Percentiles rank a stretch among this genome's conserved stretches.
phyloP scores from a whole-genome alignment of 2,888 invertebrate genomes.

The Chymomyza procnemis region DNA sequence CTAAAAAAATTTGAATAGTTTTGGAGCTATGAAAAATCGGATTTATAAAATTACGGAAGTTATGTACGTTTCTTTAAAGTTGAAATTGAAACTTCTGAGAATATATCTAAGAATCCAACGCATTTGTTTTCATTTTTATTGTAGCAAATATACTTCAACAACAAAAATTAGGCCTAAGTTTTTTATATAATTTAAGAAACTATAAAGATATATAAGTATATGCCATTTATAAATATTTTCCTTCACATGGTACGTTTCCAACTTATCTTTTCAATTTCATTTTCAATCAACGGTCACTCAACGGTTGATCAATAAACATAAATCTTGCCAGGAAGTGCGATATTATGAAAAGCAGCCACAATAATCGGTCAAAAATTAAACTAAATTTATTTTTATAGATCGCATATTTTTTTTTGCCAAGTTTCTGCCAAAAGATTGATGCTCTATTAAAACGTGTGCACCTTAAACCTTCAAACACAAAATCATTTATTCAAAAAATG shows the following conservation, averaged over 20 bases:
- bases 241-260: background rate
- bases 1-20: background rate
- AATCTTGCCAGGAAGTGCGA: constrained; percentile 43
- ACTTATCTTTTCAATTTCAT: background rate
- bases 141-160: too few relatives aligned
- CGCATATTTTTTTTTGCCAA: constrained; percentile 19
- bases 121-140: too few relatives aligned
- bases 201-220: too few relatives aligned
- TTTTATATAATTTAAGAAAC: too few relatives aligned
- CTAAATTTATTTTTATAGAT: constrained; percentile 27
- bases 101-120: too few relatives aligned
- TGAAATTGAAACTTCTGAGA: too few relatives aligned
- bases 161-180: too few relatives aligned
- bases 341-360: constrained; percentile 48
- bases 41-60: too few relatives aligned
- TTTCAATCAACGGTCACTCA: constrained; percentile 18
- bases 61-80: too few relatives aligned
- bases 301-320: constrained; percentile 34
- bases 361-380: constrained; percentile 35
- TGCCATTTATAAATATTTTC: background rate
- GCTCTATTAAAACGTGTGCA: constrained; percentile 65
- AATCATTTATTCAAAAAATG: constrained; percentile 55
- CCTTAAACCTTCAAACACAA: constrained; percentile 13
- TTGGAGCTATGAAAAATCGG: too few relatives aligned
- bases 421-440: constrained; percentile 52